A percentile compares a stretch with the other conserved stretches of the same genome.
These are phyloP conservation scores for Scomberomorus guttatus DNA, from an alignment of 2,797 vertebrate species.

Conservation along the genomic window DNA sequence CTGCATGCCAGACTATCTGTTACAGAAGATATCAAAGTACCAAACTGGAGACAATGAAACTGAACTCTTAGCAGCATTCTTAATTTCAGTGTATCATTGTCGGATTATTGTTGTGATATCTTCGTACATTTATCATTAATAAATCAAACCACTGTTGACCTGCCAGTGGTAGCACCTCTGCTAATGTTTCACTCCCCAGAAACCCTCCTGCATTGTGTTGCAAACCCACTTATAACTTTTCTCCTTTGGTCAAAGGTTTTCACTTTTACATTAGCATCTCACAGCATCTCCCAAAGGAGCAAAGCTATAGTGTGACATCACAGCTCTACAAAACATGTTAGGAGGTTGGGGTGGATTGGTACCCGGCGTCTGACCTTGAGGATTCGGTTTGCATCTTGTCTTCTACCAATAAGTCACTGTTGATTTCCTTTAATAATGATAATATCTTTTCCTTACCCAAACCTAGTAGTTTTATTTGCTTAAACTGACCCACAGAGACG, in stretches of 20 bases:
- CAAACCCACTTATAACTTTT: no score
- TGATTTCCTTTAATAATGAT: background rate
- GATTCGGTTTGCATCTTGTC: background rate
- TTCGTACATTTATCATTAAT: background rate
- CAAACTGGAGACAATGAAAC: conserved; percentile 5
- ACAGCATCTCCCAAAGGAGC: no score
- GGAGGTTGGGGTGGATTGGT: background rate
- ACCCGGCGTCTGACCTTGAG: background rate
- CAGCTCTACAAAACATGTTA: no score
- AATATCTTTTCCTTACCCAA: no score
- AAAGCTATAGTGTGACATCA: no score
- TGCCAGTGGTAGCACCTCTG: background rate
- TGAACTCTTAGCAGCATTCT: conserved; percentile 6
- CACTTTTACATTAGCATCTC: no score
- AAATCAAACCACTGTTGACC: background rate
- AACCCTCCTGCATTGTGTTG: background rate
- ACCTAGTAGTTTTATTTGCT: background rate
- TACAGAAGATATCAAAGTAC: conserved; percentile 34
- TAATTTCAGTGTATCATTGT: background rate
- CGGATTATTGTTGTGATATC: background rate
- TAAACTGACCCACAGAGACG: background rate
- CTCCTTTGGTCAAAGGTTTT: background rate
- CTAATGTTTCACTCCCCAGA: background rate
- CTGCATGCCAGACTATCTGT: conserved; percentile 50
- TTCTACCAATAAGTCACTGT: background rate